phyloP scores from a whole-genome alignment of 2,888 invertebrate genomes.

The Nymphalis urticae region DNA sequence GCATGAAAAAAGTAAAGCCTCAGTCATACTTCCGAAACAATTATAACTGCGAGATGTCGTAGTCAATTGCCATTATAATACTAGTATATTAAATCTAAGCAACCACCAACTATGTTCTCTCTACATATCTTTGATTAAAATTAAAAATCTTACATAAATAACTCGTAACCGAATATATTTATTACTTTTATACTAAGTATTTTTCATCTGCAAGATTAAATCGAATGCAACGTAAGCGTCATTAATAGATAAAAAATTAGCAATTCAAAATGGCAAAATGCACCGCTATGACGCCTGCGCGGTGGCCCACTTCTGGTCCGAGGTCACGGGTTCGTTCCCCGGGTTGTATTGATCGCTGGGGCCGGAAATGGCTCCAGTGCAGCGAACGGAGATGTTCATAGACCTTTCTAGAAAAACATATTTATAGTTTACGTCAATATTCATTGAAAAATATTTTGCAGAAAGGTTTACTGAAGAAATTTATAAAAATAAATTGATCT shows the following conservation, averaged over 20 bases:
- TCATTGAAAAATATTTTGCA: too few species aligned
- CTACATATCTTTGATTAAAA: too few species aligned
- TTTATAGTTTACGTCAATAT: constrained; percentile 8
- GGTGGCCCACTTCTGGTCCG: constrained; percentile 71
- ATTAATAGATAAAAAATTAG: constrained; percentile 52
- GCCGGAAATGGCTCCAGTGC: constrained; percentile 73
- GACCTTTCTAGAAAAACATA: constrained; percentile 46
- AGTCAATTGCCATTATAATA: too few species aligned
- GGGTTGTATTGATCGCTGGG: constrained; percentile 78
- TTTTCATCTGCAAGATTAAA: constrained; percentile 8
- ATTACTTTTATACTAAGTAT: not conserved
- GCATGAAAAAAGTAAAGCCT: too few species aligned
- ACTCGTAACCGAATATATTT: not conserved
- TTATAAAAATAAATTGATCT: too few species aligned
- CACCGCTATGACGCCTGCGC: constrained; percentile 73
- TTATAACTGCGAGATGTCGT: too few species aligned
- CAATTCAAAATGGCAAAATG: constrained; percentile 71
- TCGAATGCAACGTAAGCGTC: constrained; percentile 33
- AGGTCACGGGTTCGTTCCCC: constrained; percentile 81
- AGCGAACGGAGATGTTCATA: constrained; percentile 62
- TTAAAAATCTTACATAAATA: not conserved
- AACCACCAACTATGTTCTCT: too few species aligned
- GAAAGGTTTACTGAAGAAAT: too few species aligned
- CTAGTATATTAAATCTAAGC: too few species aligned
- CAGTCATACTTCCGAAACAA: too few species aligned